Percentiles rank a stretch among this genome's conserved stretches.
These are phyloP conservation scores for Vannuccia rotundouncinata DNA, from an alignment of 2,888 invertebrate species.

Conservation along the genomic window DNA sequence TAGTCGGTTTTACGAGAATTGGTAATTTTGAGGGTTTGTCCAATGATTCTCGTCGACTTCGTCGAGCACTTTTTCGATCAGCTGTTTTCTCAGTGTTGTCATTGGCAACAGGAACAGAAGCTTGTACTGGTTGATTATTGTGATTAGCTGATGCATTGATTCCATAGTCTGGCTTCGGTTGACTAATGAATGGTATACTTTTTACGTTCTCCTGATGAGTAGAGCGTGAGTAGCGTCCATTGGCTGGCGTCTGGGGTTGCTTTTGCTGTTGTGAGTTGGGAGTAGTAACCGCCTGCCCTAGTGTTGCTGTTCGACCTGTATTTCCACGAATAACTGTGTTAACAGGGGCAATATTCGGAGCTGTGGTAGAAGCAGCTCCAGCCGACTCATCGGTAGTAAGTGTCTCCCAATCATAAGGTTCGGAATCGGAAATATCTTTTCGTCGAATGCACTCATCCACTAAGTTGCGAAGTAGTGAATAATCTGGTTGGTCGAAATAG, in stretches of 20 bases:
- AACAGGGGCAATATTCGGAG: background rate
- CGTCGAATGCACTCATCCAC: slow-evolving; percentile 68
- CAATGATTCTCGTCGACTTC: slow-evolving; percentile 15
- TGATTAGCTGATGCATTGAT: background rate
- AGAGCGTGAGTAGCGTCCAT: background rate
- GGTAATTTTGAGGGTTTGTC: slow-evolving; percentile 12
- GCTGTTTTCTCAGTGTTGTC: slow-evolving; percentile 9
- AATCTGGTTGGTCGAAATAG: slow-evolving; percentile 88
- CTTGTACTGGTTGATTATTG: background rate
- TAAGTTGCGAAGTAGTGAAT: slow-evolving; percentile 70
- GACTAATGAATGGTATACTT: background rate
- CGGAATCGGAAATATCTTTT: slow-evolving; percentile 77
- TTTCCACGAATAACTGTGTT: background rate
- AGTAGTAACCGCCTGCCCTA: background rate
- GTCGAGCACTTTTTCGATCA: slow-evolving; percentile 12
- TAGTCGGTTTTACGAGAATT: background rate
- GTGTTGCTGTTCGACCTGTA: background rate
- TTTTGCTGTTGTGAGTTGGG: background rate
- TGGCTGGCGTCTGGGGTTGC: background rate
- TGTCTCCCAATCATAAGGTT: slow-evolving; percentile 87
- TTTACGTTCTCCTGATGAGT: background rate
- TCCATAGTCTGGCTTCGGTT: background rate
- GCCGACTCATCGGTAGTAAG: background rate
- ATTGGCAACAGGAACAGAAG: background rate
- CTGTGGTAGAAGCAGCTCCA: background rate